Conservation (phyloP, 2,797 vertebrate genomes). For the Toxotes lorentzi region DNA sequence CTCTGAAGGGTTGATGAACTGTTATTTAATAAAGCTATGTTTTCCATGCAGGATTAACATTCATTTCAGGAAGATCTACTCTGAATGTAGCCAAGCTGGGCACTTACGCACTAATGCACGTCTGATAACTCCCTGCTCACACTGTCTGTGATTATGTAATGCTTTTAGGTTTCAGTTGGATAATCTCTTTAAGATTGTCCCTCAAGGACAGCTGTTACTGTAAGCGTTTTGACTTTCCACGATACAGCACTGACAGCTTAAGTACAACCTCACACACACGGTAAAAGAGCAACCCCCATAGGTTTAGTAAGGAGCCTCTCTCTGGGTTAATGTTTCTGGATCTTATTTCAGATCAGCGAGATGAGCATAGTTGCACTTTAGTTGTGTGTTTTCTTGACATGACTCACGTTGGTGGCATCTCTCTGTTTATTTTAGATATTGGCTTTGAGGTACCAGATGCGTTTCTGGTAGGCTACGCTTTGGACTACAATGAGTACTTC, state of each 20-base stretch:
- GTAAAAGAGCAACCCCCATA: slow-evolving; percentile 38
- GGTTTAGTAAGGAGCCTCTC: slow-evolving; percentile 5
- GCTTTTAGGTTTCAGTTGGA: slow-evolving; percentile 80
- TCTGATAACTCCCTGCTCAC: slow-evolving; percentile 49
- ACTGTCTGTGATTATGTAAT: slow-evolving; percentile 75
- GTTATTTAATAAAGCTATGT: slow-evolving; percentile 34
- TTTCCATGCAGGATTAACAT: slow-evolving; percentile 63
- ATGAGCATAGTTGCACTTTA: not conserved
- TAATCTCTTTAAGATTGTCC: slow-evolving; percentile 82
- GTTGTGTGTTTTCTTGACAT: slow-evolving; percentile 22
- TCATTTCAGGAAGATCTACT: slow-evolving; percentile 53
- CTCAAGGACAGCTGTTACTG: slow-evolving; percentile 71
- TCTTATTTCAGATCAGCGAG: slow-evolving; percentile 6
- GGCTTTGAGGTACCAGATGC: slow-evolving; percentile 90
- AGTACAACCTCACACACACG: slow-evolving; percentile 33
- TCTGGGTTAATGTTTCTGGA: not conserved
- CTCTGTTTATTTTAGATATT: slow-evolving; percentile 78
- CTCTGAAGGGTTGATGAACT: slow-evolving; percentile 21
- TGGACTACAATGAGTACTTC: slow-evolving; percentile 91
- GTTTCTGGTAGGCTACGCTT: slow-evolving; percentile 88
- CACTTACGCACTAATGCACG: slow-evolving; percentile 46
- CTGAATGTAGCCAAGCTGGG: slow-evolving; percentile 45
- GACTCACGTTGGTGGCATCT: slow-evolving; percentile 10
- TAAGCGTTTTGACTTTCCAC: slow-evolving; percentile 61
- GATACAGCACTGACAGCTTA: slow-evolving; percentile 20